A percentile compares a stretch with the other conserved stretches of the same genome.
Evolutionary conservation across 2,888 invertebrate species (phyloP).

Genomic region (Monoplex corrugatus): DNA sequence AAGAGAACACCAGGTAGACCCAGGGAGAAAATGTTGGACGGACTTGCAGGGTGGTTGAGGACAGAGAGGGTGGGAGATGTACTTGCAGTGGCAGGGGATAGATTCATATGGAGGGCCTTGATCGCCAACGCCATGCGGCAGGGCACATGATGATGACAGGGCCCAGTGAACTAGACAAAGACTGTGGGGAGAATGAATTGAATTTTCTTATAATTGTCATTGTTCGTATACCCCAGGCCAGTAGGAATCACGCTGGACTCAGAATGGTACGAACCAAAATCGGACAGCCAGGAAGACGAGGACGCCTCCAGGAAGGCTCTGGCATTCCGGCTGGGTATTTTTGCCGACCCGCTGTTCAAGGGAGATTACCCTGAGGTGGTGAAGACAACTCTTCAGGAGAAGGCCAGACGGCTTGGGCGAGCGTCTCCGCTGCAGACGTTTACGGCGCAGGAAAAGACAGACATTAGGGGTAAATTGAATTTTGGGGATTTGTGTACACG

Average conservation of each 20-base stretch:
- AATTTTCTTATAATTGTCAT: no score
- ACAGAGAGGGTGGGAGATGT: no score
- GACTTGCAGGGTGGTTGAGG: no score
- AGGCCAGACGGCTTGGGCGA: slow-evolving; percentile 25
- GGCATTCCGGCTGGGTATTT: slow-evolving; percentile 75
- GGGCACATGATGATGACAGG: no score
- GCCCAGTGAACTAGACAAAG: no score
- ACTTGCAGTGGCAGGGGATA: no score
- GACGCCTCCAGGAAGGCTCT: slow-evolving; percentile 67
- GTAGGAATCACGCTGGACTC: slow-evolving; percentile 71
- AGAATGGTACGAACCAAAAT: slow-evolving; percentile 69
- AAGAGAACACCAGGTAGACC: no score
- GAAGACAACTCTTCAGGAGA: slow-evolving; percentile 52
- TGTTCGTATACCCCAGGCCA: slow-evolving; percentile 63
- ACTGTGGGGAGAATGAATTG: no score
- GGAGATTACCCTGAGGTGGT: slow-evolving; percentile 83
- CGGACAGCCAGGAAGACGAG: slow-evolving; percentile 64
- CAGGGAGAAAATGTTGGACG: no score
- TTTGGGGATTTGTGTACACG: background rate
- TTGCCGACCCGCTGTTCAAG: slow-evolving; percentile 75
- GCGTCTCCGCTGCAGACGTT: slow-evolving; percentile 31
- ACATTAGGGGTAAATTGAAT: slow-evolving; percentile 65
- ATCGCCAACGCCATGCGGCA: no score
- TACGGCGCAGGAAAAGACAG: slow-evolving; percentile 62
- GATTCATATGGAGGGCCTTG: no score